Base-by-base conservation (phyloP, 1,140 invertebrate genomes). In the Cydia splendana region DNA sequence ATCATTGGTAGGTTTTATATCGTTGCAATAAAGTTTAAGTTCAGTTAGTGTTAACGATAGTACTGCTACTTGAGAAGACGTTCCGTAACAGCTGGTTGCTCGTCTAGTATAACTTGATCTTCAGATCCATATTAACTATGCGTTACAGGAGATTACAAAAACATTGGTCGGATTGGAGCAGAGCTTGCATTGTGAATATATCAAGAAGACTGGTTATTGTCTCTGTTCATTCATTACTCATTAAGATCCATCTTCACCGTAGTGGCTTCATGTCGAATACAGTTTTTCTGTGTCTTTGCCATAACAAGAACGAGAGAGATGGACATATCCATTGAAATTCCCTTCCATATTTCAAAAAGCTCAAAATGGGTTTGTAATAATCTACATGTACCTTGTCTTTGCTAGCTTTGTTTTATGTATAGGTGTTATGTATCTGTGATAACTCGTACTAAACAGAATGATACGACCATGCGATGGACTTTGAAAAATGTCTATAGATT, bases 161-260 rank as follows among this genome's bases (percentile, higher is more conserved):
- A 45, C 7, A 45, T 45, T 45, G 42, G 42, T 45, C 30, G 6
- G 5, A 45, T 7, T 13, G 2, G 24, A 34, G 4, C 12, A 51
- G 48, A 51, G 48, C 48, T 15, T 15, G 48, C 12, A 4, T 51
- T 51, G 48, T 15, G 13, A 51, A 15, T 51, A 7, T 15, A 51
- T 13, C 4, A 48, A 15, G 48, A 51, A 51, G 48, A 51, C 48
- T 51, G 48, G 48, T 48, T 48, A 48, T 48, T 13, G 45, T 48
- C 45, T 51, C 48, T 51, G 48, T 51, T 15, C 48, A 51, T 51
- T 51, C 13, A 51, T 51, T 51, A 51, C 48, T 51, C 48, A 51
- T 51, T 51, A 51, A 51, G 48, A 51, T 51, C 48, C 48, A 51
- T 51, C 48, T 51, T 51, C 48, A 15, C 48, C 48, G 48, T 51